Evolutionary conservation across 1,140 invertebrate genomes (phyloP).

Genomic region (Drosophila ironensis): DNA sequence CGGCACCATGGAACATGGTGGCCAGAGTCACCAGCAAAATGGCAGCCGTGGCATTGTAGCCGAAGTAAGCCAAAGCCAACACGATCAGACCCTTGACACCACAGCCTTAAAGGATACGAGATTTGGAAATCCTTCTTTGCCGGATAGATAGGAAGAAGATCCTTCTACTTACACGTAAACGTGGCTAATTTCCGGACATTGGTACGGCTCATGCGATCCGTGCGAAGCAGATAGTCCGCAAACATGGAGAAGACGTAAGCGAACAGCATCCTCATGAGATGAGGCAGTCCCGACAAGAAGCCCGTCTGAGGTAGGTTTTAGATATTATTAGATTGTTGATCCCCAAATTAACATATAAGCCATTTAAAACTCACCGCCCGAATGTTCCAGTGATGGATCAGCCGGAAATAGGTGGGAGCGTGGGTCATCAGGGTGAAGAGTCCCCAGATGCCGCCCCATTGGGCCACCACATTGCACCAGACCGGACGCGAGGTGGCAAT

Average conservation of each 20-base stretch:
- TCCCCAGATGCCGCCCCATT: slow-evolving; percentile 93
- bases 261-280: slow-evolving; percentile 85
- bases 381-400: slow-evolving; percentile 92
- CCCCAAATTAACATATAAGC: too few relatives aligned
- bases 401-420: slow-evolving; percentile 92
- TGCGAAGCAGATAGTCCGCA: slow-evolving; percentile 85
- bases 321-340: too few relatives aligned
- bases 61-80: slow-evolving; percentile 85
- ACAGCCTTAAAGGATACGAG: slow-evolving; percentile 67
- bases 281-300: slow-evolving; percentile 86
- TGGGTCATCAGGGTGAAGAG: slow-evolving; percentile 93
- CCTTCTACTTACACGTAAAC: slow-evolving; percentile 83
- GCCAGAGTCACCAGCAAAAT: slow-evolving; percentile 85
- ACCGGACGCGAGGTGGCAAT: slow-evolving; percentile 89
- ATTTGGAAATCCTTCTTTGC: neutral
- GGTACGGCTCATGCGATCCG: slow-evolving; percentile 84
- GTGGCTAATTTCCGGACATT: slow-evolving; percentile 86
- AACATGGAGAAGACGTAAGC: slow-evolving; percentile 85
- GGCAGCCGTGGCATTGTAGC: slow-evolving; percentile 85
- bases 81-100: slow-evolving; percentile 84
- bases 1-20: slow-evolving; percentile 85
- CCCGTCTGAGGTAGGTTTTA: too few relatives aligned
- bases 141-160: too few relatives aligned
- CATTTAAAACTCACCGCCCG: slow-evolving; percentile 84
- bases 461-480: slow-evolving; percentile 89